Evolutionary conservation across 1,140 invertebrate species (phyloP).

Genomic region (Coelopa frigida): DNA sequence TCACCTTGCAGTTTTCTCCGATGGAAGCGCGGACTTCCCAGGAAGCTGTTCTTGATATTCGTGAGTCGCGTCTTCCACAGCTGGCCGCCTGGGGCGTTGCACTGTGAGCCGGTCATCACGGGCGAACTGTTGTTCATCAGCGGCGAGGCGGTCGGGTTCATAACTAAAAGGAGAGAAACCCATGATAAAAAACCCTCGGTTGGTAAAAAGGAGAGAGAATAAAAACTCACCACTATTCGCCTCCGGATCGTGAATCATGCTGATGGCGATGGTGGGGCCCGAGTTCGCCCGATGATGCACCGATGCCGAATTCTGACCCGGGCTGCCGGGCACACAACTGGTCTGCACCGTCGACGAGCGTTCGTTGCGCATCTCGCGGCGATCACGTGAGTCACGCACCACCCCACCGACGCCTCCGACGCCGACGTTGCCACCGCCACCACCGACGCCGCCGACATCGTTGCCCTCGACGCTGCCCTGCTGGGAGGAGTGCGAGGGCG

Average conservation of each 20-base stretch:
- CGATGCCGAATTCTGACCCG: slow-evolving; percentile 26
- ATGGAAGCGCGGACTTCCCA: slow-evolving; percentile 98
- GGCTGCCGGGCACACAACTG: slow-evolving; percentile 29
- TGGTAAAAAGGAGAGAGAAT: too few relatives aligned
- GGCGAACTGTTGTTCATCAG: slow-evolving; percentile 45
- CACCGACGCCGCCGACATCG: slow-evolving; percentile 24
- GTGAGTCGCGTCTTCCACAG: slow-evolving; percentile 93
- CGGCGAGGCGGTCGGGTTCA: slow-evolving; percentile 75
- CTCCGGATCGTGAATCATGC: slow-evolving; percentile 42
- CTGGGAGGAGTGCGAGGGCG: slow-evolving; percentile 40
- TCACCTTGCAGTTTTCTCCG: slow-evolving; percentile 90
- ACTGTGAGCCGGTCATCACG: slow-evolving; percentile 39
- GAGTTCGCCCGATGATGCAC: slow-evolving; percentile 44
- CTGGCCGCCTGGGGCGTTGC: slow-evolving; percentile 59
- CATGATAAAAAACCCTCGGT: not conserved
- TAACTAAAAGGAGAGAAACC: slow-evolving; percentile 34
- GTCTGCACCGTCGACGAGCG: slow-evolving; percentile 14
- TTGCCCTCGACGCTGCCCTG: slow-evolving; percentile 30
- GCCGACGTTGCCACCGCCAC: slow-evolving; percentile 21
- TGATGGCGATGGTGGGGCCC: slow-evolving; percentile 44
- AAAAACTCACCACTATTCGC: slow-evolving; percentile 39
- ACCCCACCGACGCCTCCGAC: slow-evolving; percentile 16
- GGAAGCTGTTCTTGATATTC: slow-evolving; percentile 97
- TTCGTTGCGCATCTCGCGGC: slow-evolving; percentile 34
- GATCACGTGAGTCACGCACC: slow-evolving; percentile 29